A percentile compares a stretch with the other conserved stretches of the same genome.
phyloP scores from a whole-genome alignment of 2,888 invertebrate species.

The Odontomyia ornata region DNA sequence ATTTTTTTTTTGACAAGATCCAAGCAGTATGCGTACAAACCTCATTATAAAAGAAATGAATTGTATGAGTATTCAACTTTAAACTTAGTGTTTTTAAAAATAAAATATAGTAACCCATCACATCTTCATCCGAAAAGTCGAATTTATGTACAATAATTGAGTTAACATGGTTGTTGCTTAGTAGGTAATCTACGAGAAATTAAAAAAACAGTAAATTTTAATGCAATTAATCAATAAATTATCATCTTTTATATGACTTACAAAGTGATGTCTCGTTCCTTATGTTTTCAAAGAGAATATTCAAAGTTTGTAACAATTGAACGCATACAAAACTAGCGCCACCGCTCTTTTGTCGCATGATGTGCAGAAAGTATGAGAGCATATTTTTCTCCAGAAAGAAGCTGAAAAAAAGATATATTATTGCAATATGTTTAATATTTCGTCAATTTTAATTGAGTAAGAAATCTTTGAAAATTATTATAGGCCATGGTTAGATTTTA shows the following conservation, averaged over 20 bases:
- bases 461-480: too few relatives aligned
- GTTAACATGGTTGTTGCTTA: constrained; percentile 99
- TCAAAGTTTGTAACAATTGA: constrained; percentile 95
- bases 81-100: constrained; percentile 98
- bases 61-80: constrained; percentile 96
- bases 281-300: constrained; percentile 99
- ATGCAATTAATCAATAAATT: constrained; percentile 54
- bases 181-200: constrained; percentile 86
- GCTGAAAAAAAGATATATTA: constrained; percentile 68
- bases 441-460: too few relatives aligned
- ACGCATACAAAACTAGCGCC: constrained; percentile 94
- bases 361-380: constrained; percentile 96
- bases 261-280: constrained; percentile 98
- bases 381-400: constrained; percentile 99
- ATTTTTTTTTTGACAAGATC: too few relatives aligned
- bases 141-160: constrained; percentile 99
- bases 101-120: constrained; percentile 99
- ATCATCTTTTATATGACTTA: constrained; percentile 68
- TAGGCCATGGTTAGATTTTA: too few relatives aligned
- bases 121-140: constrained; percentile 99
- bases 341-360: constrained; percentile 97
- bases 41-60: constrained; percentile 99
- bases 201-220: constrained; percentile 45
- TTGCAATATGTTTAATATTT: too few relatives aligned
- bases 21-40: constrained; percentile 51